These are phyloP conservation scores for Physocephala rufipes DNA, from an alignment of 2,888 invertebrate species.

Conservation along the genomic window DNA sequence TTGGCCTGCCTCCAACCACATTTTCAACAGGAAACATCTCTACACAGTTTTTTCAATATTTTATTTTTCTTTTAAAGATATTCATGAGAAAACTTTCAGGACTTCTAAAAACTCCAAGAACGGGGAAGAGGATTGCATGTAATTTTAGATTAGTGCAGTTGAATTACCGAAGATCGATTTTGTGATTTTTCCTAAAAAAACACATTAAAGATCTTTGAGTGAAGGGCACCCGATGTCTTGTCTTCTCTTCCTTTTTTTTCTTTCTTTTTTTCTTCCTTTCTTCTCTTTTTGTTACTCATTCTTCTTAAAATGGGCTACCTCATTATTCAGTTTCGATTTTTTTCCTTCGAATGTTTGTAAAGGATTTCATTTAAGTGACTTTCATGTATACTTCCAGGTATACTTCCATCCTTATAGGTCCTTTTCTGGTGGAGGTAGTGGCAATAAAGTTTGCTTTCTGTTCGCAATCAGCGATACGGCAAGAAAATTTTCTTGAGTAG, in stretches of 20 bases:
- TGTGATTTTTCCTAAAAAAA: not conserved
- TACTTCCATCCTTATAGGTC: not conserved
- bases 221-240: too few relatives aligned
- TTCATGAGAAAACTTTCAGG: too few relatives aligned
- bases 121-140: too few relatives aligned
- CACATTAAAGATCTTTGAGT: not conserved
- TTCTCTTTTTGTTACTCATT: too few relatives aligned
- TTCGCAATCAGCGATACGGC: constrained; percentile 15
- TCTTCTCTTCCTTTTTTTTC: too few relatives aligned
- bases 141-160: too few relatives aligned
- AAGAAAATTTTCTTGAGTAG: not conserved
- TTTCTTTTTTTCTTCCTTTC: too few relatives aligned
- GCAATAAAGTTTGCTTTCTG: not conserved
- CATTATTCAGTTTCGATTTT: not conserved
- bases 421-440: not conserved
- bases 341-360: not conserved
- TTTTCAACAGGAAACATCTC: too few relatives aligned
- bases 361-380: not conserved
- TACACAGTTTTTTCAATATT: too few relatives aligned
- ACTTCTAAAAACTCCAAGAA: too few relatives aligned
- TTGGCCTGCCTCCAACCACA: too few relatives aligned
- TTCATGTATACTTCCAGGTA: not conserved
- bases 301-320: not conserved
- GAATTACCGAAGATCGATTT: not conserved
- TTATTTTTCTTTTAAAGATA: too few relatives aligned